Evolutionary conservation across 2,888 invertebrate genomes (phyloP).

Genomic region (Apodemia hepburni): DNA sequence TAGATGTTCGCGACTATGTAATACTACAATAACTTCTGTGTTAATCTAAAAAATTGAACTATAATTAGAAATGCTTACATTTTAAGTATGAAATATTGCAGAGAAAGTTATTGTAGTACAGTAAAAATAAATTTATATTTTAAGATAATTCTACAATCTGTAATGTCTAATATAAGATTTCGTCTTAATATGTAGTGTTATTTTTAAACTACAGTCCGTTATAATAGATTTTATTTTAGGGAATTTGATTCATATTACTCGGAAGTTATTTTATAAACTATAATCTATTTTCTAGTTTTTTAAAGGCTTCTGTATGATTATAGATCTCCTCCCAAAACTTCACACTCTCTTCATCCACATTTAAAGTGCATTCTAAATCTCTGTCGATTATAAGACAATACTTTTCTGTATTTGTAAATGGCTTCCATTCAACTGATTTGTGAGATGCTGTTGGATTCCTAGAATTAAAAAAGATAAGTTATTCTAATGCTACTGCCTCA

Average conservation of each 20-base stretch:
- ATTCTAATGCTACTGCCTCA: no score
- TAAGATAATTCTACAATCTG: slow-evolving; percentile 21
- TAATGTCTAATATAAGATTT: slow-evolving; percentile 17
- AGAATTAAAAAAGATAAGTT: slow-evolving; percentile 35
- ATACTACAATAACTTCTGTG: background rate
- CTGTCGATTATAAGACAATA: slow-evolving; percentile 55
- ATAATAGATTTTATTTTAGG: background rate
- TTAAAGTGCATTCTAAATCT: slow-evolving; percentile 41
- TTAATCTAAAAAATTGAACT: background rate
- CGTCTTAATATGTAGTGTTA: slow-evolving; percentile 3
- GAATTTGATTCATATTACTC: no score
- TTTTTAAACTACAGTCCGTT: background rate
- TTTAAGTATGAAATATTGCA: background rate
- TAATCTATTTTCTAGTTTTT: slow-evolving; percentile 19
- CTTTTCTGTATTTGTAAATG: slow-evolving; percentile 49
- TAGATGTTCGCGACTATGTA: background rate
- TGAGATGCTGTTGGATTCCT: slow-evolving; percentile 56
- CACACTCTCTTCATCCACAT: slow-evolving; percentile 47
- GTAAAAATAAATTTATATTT: slow-evolving; percentile 19
- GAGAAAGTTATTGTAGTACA: slow-evolving; percentile 7
- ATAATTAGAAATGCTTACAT: background rate
- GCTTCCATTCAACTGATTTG: slow-evolving; percentile 48
- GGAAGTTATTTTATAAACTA: no score
- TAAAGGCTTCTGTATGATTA: slow-evolving; percentile 35
- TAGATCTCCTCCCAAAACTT: slow-evolving; percentile 65